Base-by-base conservation (phyloP, 23 tunicate genomes). In the Styela clava region DNA sequence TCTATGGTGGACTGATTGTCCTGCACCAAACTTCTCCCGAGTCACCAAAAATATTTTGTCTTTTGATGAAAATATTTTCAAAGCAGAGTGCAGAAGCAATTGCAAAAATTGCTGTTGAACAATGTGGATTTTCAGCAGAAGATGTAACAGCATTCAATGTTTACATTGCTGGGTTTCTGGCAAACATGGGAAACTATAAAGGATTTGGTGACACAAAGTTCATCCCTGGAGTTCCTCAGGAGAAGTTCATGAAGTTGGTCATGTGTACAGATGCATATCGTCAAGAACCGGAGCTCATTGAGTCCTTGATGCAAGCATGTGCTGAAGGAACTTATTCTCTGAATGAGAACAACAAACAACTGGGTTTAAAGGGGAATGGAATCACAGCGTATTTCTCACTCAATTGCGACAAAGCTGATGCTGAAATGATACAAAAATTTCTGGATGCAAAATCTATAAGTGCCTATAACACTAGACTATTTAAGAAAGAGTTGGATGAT, bases 111-210 rank as follows among this genome's bases (percentile, higher is more conserved):
- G 81, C 81, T 16, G 64, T 36, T 16, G 81, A 76, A 19, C 25
- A 76, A 76, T 76, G 81, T 52, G 81, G 32, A n/a, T 76, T 76
- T 1, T 32, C 81, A 1, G 23, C 35, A 27, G 64, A 2, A 7
- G 81, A 76, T 22, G 19, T 37, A 34, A 52, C 81, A 1, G 81
- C 81, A 1, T 76, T 76, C 81, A 76, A 76, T 76, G 81, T 76
- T 16, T 76, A 76, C 36, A 24, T 36, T 76, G 81, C 81, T 12
- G 81, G 81, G 36, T 76, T 76, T 52, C 23, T 76, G 64, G 81
- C 81, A 35, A 76, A 76, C 52, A 76, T 76, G 81, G 81, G 81
- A 44, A 76, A 76, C 65, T 76, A 76, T 56, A 76, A 76, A 76
- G 81, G 81, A 76, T 76, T 76, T 36, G 81, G 81, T 24, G 81